Percentiles rank a stretch among this genome's conserved stretches.
These are phyloP conservation scores for Leucania comma DNA, from an alignment of 2,888 invertebrate species.

Conservation along the genomic window DNA sequence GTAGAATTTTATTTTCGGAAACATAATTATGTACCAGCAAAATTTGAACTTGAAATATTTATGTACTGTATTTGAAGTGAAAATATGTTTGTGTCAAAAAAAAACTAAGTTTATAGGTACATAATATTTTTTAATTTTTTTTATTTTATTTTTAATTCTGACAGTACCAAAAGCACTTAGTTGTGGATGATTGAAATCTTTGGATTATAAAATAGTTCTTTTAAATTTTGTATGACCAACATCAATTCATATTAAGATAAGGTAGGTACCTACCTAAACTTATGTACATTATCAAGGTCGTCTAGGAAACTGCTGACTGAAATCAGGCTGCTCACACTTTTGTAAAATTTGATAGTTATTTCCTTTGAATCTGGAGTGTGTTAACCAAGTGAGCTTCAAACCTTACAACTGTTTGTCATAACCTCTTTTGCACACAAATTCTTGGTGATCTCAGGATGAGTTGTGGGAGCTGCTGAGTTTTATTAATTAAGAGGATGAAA, in stretches of 20 bases:
- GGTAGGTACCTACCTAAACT: no score
- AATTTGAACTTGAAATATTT: conserved; percentile 15
- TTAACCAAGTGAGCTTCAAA: background rate
- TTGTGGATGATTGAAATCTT: background rate
- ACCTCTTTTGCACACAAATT: background rate
- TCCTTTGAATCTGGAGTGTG: background rate
- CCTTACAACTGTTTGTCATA: background rate
- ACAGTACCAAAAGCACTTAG: background rate
- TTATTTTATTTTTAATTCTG: background rate
- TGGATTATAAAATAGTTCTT: background rate
- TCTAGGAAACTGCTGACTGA: no score
- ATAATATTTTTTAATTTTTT: background rate
- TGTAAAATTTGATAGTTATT: background rate
- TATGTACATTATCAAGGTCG: no score
- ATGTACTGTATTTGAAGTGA: background rate
- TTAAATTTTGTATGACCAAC: background rate
- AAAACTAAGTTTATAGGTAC: background rate
- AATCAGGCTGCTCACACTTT: no score
- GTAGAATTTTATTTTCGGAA: conserved; percentile 26
- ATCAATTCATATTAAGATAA: background rate
- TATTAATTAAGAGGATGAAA: background rate
- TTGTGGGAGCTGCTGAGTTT: background rate
- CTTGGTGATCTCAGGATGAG: background rate
- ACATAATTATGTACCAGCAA: background rate
- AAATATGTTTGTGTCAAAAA: background rate